A percentile compares a stretch with the other conserved stretches of the same genome.
These are phyloP conservation scores for Coccyzus lansbergi DNA, from an alignment of 2,797 vertebrate species.

Conservation along the genomic window DNA sequence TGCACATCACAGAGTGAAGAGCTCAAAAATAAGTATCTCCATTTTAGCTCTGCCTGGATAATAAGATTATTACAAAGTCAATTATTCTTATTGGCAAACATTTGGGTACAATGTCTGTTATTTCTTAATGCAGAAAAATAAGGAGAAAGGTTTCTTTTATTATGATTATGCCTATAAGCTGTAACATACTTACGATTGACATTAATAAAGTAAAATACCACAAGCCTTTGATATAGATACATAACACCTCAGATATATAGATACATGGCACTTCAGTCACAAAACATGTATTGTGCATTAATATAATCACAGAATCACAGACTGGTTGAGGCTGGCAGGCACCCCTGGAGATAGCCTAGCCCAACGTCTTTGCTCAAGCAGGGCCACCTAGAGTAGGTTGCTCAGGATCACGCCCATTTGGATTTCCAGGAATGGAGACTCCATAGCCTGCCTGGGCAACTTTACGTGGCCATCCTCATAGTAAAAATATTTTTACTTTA, in stretches of 20 bases:
- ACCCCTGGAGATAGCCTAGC: neutral
- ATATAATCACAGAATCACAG: neutral
- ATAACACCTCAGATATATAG: no score
- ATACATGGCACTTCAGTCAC: neutral
- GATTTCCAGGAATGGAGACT: neutral
- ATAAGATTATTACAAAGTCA: conserved; percentile 6
- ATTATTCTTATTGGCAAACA: neutral
- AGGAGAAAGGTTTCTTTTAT: neutral
- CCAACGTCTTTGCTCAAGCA: neutral
- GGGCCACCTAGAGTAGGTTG: neutral
- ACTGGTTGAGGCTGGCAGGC: neutral
- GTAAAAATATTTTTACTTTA: neutral
- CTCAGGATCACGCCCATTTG: accelerated
- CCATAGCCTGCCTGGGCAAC: neutral
- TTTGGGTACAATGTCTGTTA: neutral
- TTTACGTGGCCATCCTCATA: neutral
- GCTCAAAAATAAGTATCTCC: neutral
- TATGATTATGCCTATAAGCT: neutral
- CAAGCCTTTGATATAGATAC: neutral
- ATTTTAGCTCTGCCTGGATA: neutral
- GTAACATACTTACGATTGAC: neutral
- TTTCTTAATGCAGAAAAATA: neutral
- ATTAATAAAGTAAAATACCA: neutral
- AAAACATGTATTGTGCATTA: neutral
- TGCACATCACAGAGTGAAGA: neutral